These are phyloP conservation scores for Nomada ferruginata DNA, from an alignment of 2,888 invertebrate species.

Conservation along the genomic window DNA sequence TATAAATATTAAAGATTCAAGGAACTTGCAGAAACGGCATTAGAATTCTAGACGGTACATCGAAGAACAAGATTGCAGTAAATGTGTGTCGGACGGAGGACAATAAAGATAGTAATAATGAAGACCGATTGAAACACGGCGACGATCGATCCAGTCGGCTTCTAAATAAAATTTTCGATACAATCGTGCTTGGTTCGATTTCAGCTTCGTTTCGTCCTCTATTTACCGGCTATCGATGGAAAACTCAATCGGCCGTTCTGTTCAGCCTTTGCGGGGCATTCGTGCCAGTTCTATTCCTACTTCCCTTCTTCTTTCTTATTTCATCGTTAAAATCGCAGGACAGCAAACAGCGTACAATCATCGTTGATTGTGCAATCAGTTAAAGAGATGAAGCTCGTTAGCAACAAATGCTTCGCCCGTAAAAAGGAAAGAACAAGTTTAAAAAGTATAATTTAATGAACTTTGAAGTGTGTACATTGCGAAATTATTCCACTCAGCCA, in stretches of 20 bases:
- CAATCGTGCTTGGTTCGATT: constrained; percentile 38
- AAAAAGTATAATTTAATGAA: not conserved
- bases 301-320: not conserved
- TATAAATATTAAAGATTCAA: too few relatives aligned
- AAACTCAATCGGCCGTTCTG: constrained; percentile 61
- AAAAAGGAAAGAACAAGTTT: not conserved
- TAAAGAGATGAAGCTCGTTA: not conserved
- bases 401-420: not conserved
- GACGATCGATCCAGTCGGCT: constrained; percentile 22
- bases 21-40: not conserved
- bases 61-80: not conserved
- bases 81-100: not conserved
- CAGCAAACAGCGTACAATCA: constrained; percentile 5
- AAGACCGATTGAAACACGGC: constrained; percentile 14
- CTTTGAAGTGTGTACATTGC: not conserved
- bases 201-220: constrained; percentile 45
- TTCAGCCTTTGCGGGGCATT: constrained; percentile 55
- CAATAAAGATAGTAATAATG: constrained; percentile 47
- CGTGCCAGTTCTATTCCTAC: constrained; percentile 37
- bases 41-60: not conserved
- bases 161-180: constrained; percentile 65
- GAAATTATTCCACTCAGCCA: not conserved
- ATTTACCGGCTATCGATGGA: constrained; percentile 60
- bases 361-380: not conserved
- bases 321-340: constrained; percentile 4